A percentile compares a stretch with the other conserved stretches of the same genome.
These are phyloP conservation scores for Bryconaethiops microstoma DNA, from an alignment of 2,797 vertebrate species.

Conservation along the genomic window DNA sequence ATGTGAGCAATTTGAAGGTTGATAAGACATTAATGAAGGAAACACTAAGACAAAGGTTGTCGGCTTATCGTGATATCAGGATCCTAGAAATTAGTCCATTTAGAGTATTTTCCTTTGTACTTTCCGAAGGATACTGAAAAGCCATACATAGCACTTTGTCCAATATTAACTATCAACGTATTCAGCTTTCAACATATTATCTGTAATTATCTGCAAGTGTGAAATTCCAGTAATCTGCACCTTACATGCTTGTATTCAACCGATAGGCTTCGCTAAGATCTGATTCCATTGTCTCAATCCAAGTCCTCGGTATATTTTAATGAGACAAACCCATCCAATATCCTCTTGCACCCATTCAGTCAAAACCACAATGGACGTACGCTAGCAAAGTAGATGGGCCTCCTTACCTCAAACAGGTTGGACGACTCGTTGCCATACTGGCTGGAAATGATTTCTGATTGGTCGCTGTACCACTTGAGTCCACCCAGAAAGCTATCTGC, in stretches of 20 bases:
- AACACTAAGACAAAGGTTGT: slow-evolving; percentile 72
- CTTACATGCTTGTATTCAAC: neutral
- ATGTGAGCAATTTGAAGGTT: slow-evolving; percentile 34
- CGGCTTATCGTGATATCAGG: slow-evolving; percentile 64
- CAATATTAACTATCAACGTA: slow-evolving; percentile 18
- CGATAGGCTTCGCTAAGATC: neutral
- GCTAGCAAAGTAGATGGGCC: slow-evolving; percentile 20
- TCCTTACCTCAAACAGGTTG: slow-evolving; percentile 96
- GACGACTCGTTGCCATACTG: slow-evolving; percentile 95
- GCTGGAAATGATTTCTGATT: slow-evolving; percentile 98
- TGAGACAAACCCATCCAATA: slow-evolving; percentile 8
- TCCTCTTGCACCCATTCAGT: slow-evolving; percentile 10
- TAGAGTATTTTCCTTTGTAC: slow-evolving; percentile 58
- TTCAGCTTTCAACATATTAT: neutral
- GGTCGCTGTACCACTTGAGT: slow-evolving; percentile 99
- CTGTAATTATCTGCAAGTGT: slow-evolving; percentile 9
- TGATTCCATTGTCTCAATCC: slow-evolving; percentile 10
- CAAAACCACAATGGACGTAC: neutral
- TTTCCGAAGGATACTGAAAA: slow-evolving; percentile 23
- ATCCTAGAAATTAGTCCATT: slow-evolving; percentile 54
- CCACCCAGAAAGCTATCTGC: slow-evolving; percentile 96
- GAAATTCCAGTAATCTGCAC: neutral
- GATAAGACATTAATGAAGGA: slow-evolving; percentile 61
- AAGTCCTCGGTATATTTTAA: slow-evolving; percentile 5
- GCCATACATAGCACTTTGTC: slow-evolving; percentile 16